Evolutionary conservation across 1,140 invertebrate species (phyloP).

Genomic region (Leptonema lineaticorne): DNA sequence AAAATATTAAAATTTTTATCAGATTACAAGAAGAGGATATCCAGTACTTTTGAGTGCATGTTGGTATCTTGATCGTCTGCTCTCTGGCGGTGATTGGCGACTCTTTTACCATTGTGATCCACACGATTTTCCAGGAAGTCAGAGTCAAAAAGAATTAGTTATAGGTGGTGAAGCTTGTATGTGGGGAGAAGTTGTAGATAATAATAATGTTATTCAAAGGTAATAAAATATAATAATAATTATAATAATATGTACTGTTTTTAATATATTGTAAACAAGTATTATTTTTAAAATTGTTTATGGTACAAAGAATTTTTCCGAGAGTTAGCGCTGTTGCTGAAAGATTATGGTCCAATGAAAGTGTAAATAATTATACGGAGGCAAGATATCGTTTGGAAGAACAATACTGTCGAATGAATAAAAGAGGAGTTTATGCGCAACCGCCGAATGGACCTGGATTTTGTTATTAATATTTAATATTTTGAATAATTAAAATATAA

Average conservation of each 20-base stretch:
- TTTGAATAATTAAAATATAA: no score
- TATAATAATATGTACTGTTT: no score
- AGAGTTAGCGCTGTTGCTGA: slow-evolving; percentile 82
- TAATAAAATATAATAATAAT: no score
- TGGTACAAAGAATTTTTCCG: slow-evolving; percentile 72
- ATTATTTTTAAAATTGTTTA: no score
- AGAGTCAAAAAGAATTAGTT: slow-evolving; percentile 55
- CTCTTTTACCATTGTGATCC: slow-evolving; percentile 80
- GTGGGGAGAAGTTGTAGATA: slow-evolving; percentile 87
- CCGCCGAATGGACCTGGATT: slow-evolving; percentile 69
- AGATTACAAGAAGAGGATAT: slow-evolving; percentile 29
- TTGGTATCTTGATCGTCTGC: slow-evolving; percentile 83
- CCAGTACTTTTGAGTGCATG: slow-evolving; percentile 70
- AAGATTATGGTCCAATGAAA: slow-evolving; percentile 69
- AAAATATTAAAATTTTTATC: not conserved
- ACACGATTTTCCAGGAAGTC: slow-evolving; percentile 55
- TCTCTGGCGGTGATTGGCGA: slow-evolving; percentile 71
- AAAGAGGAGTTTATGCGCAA: slow-evolving; percentile 68
- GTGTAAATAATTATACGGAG: slow-evolving; percentile 39
- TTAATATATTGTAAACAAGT: no score
- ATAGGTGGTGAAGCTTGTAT: slow-evolving; percentile 89
- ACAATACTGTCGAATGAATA: slow-evolving; percentile 81
- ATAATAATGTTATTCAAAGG: slow-evolving; percentile 54
- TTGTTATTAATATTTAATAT: slow-evolving; percentile 54
- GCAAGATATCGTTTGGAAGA: slow-evolving; percentile 69